Evolutionary conservation across 2,113 vertebrate species (phyloP).

Genomic region (Oxygymnocypris stewartii): DNA sequence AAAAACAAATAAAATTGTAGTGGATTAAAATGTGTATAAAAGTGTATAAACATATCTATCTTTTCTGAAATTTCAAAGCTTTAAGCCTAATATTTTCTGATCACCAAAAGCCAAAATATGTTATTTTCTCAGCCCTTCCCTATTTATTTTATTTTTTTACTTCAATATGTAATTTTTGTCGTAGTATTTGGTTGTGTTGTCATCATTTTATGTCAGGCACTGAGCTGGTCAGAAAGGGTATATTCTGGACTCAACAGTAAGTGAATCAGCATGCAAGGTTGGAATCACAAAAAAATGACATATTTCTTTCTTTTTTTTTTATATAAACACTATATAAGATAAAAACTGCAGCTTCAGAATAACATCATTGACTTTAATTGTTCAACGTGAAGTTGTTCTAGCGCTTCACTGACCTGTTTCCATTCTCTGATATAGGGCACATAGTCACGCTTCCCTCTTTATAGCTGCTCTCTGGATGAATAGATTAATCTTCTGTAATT

Average conservation of each 20-base stretch:
- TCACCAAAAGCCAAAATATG: not conserved
- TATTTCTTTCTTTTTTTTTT: not conserved
- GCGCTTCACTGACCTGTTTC: slow-evolving; percentile 9
- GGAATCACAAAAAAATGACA: not conserved
- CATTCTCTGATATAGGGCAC: slow-evolving; percentile 34
- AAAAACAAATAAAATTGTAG: no score
- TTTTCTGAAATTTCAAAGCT: not conserved
- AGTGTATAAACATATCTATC: not conserved
- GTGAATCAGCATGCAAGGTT: not conserved
- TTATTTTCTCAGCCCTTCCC: not conserved
- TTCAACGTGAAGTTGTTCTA: slow-evolving; percentile 16
- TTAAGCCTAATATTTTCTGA: not conserved
- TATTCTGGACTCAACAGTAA: slow-evolving; percentile 16
- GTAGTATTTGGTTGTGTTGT: slow-evolving; percentile 4
- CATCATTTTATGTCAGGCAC: slow-evolving; percentile 16
- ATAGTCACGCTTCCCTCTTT: slow-evolving; percentile 41
- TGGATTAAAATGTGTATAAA: no score
- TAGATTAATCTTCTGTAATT: slow-evolving; percentile 56
- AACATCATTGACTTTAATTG: not conserved
- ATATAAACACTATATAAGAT: not conserved
- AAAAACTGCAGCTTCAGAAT: not conserved
- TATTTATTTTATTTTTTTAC: not conserved
- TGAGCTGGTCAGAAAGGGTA: not conserved
- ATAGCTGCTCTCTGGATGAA: slow-evolving; percentile 38
- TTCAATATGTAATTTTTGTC: not conserved